A percentile compares a stretch with the other conserved stretches of the same genome.
Conservation (phyloP, 2,113 vertebrate species). For the Rhinoderma darwinii region DNA sequence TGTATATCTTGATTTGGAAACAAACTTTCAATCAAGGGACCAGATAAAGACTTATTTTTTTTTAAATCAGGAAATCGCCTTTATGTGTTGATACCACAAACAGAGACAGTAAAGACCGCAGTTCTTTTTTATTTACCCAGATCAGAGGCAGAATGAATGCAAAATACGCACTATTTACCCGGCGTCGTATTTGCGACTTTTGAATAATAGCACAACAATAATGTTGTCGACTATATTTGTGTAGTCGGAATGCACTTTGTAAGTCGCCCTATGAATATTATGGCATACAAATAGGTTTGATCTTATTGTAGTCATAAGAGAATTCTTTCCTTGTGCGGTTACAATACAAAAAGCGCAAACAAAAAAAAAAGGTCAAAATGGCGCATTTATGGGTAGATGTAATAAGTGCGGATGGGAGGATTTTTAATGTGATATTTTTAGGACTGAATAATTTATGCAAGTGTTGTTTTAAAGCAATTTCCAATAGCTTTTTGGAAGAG, state of each 20-base stretch:
- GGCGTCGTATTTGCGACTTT: neutral
- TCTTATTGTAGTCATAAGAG: neutral
- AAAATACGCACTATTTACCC: neutral
- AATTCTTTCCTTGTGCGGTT: neutral
- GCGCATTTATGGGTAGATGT: neutral
- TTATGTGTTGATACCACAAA: constrained; percentile 21
- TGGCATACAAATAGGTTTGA: neutral
- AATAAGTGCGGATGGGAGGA: neutral
- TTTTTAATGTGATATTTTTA: constrained; percentile 7
- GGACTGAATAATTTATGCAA: constrained; percentile 1
- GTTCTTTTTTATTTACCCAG: neutral
- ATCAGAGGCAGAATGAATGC: neutral
- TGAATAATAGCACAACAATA: neutral
- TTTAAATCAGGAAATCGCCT: constrained; percentile 27
- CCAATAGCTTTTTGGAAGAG: neutral
- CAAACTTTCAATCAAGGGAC: constrained; percentile 18
- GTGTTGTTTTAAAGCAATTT: neutral
- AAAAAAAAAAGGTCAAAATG: neutral
- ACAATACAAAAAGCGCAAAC: neutral
- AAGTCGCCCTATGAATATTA: neutral
- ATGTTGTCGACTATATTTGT: neutral
- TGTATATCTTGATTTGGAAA: constrained; percentile 31
- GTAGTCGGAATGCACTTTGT: neutral
- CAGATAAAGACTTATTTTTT: constrained; percentile 1
- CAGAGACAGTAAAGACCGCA: neutral